Conservation (phyloP, 2,797 vertebrate species). For the Manis pentadactyla region DNA sequence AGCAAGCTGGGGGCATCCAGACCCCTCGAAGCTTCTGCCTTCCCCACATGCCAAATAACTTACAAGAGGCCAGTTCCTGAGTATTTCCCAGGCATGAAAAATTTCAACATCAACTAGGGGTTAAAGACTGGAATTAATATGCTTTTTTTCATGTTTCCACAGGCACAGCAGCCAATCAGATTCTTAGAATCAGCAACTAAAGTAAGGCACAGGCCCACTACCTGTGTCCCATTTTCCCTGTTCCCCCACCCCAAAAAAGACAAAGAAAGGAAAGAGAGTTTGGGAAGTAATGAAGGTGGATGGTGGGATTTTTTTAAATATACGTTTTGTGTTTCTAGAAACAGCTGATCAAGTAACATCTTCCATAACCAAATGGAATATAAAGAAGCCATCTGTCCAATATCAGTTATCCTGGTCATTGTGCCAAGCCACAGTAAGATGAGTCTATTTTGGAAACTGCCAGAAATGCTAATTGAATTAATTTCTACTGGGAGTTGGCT, state of each 20-base stretch:
- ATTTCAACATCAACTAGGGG: background rate
- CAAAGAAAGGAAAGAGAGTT: background rate
- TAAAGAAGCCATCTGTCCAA: background rate
- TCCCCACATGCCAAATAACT: background rate
- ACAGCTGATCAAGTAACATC: background rate
- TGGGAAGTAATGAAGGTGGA: background rate
- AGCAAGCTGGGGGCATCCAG: background rate
- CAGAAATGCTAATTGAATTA: constrained; percentile 59
- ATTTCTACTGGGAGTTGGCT: constrained; percentile 50
- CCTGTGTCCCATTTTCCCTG: too few relatives aligned
- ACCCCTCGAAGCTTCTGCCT: background rate
- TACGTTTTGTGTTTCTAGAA: constrained; percentile 38
- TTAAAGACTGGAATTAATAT: background rate
- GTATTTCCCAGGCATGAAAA: background rate
- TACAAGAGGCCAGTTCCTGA: background rate
- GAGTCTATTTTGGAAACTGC: background rate
- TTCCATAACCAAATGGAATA: background rate
- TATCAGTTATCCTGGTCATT: background rate
- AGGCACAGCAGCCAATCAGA: background rate
- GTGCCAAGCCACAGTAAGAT: background rate
- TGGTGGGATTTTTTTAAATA: background rate
- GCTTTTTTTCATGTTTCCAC: background rate
- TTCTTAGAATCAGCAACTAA: background rate
- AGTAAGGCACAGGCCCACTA: background rate
- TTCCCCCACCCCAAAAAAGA: background rate